These are phyloP conservation scores for Phylloscopus trochilus DNA, from an alignment of 2,113 vertebrate genomes.

Conservation along the genomic window DNA sequence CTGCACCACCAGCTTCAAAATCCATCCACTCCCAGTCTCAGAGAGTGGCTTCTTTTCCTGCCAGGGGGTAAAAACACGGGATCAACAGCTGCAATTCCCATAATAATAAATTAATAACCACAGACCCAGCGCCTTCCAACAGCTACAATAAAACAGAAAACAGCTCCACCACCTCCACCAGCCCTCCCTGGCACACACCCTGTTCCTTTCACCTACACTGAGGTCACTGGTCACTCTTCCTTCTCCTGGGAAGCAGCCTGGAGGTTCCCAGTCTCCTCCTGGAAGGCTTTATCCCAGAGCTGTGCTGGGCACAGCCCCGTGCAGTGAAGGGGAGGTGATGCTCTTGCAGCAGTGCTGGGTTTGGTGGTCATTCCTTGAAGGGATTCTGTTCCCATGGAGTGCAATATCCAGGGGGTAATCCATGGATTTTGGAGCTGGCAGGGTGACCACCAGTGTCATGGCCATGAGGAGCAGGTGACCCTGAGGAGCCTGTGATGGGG, in stretches of 20 bases:
- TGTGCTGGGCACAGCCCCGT: fast-evolving
- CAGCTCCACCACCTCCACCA: neutral
- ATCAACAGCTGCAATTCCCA: constrained; percentile 20
- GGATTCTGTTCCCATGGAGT: neutral
- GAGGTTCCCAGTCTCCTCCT: neutral
- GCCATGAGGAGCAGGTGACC: neutral
- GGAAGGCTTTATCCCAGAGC: neutral
- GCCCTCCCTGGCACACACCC: neutral
- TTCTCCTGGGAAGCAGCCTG: neutral
- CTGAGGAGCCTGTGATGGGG: fast-evolving
- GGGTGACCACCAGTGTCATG: no score
- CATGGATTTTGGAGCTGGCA: neutral
- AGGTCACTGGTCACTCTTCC: neutral
- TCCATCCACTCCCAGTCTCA: neutral
- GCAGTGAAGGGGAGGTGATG: fast-evolving
- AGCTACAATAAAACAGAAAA: neutral
- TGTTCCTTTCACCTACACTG: neutral
- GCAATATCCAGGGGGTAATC: fast-evolving
- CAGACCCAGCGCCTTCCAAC: neutral
- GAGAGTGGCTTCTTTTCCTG: neutral
- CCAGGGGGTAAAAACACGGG: neutral
- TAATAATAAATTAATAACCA: constrained; percentile 21
- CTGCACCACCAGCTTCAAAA: fast-evolving
- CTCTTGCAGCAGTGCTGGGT: neutral
- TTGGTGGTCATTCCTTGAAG: fast-evolving